Evolutionary conservation across 2,797 vertebrate genomes (phyloP).

Genomic region (Zenarchopterus dispar): DNA sequence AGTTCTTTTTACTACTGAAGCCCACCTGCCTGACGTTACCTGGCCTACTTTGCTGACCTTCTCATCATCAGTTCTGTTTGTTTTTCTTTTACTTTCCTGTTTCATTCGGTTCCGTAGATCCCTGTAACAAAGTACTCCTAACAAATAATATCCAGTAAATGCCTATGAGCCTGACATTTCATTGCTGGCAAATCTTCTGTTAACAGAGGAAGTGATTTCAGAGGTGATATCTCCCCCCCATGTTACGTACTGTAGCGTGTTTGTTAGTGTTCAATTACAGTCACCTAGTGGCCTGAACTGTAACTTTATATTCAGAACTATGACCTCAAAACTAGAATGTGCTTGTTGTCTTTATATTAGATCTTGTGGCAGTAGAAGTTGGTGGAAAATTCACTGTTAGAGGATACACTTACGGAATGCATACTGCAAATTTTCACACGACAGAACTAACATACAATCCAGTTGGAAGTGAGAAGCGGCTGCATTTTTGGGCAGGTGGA

Average conservation of each 20-base stretch:
- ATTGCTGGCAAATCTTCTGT: background rate
- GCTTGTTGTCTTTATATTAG: conserved; percentile 45
- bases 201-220: conserved; percentile 9
- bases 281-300: conserved; percentile 77
- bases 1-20: conserved; percentile 22
- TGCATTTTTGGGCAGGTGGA: conserved; percentile 5
- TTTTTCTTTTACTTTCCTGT: background rate
- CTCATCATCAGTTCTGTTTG: background rate
- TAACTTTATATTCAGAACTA: conserved; percentile 67
- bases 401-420: conserved; percentile 57
- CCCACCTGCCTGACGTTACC: background rate
- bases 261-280: conserved; percentile 55
- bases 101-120: background rate
- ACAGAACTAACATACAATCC: conserved; percentile 25
- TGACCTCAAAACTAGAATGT: conserved; percentile 72
- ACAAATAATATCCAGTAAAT: background rate
- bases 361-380: conserved; percentile 47
- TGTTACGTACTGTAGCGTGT: conserved; percentile 54
- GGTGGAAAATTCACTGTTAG: conserved; percentile 46
- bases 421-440: conserved; percentile 25
- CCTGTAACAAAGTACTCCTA: background rate
- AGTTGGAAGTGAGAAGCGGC: background rate
- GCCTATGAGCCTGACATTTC: background rate
- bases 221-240: conserved; percentile 26
- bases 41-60: conserved; percentile 8